Percentiles rank a stretch among this genome's conserved stretches.
phyloP scores from a whole-genome alignment of 2,888 invertebrate genomes.

The Macrosoma leucophasiata region DNA sequence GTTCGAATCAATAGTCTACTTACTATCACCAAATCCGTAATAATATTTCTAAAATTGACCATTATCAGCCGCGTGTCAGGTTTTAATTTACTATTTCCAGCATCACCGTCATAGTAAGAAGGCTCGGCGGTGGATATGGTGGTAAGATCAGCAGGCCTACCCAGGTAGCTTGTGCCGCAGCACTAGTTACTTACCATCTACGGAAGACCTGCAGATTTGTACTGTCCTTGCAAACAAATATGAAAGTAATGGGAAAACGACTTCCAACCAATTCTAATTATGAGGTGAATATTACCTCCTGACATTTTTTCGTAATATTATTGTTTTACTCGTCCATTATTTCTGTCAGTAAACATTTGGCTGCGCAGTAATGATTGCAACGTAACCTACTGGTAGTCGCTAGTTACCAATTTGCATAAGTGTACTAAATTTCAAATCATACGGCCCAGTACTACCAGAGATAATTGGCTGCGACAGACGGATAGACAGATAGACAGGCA shows the following conservation, averaged over 20 bases:
- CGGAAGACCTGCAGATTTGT: constrained; percentile 78
- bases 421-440: no score
- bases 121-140: constrained; percentile 87
- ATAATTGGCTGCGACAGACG: no score
- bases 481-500: no score
- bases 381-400: no score
- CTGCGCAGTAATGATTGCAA: no score
- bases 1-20: no score
- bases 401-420: no score
- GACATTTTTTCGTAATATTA: constrained; percentile 17
- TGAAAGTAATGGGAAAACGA: constrained; percentile 75
- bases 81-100: constrained; percentile 16
- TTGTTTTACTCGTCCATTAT: constrained; percentile 16
- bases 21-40: no score
- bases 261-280: constrained; percentile 55
- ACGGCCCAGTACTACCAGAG: no score
- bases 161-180: constrained; percentile 76
- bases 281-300: constrained; percentile 36
- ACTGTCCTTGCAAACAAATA: constrained; percentile 77
- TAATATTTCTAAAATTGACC: no score
- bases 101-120: constrained; percentile 58
- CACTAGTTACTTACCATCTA: constrained; percentile 76
- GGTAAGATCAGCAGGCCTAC: constrained; percentile 78
- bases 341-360: not conserved
- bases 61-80: no score